Evolutionary conservation across 1,140 invertebrate genomes (phyloP).

Genomic region (Amyelois transitella): DNA sequence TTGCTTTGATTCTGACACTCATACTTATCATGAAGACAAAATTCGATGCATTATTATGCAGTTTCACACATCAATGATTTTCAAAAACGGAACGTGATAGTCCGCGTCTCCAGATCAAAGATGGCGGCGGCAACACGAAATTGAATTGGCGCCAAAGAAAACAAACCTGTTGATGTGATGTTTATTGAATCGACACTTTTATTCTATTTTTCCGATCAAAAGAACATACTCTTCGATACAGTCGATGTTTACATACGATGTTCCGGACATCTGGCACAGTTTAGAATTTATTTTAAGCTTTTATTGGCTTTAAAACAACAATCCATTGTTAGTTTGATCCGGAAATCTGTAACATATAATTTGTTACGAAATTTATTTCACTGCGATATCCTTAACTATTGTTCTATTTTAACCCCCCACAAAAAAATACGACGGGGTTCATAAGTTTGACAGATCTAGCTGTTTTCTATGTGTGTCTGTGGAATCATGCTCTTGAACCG

Average conservation of each 20-base stretch:
- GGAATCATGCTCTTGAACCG: too few species aligned
- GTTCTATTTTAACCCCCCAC: too few species aligned
- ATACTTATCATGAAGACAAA: too few species aligned
- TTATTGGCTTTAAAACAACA: conserved; percentile 1
- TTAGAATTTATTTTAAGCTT: background rate
- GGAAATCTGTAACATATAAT: background rate
- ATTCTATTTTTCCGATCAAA: conserved; percentile 2
- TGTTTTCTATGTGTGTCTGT: too few species aligned
- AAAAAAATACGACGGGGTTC: too few species aligned
- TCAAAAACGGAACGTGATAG: background rate
- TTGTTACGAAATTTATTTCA: background rate
- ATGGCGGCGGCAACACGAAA: background rate
- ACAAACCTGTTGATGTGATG: background rate
- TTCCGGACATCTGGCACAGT: background rate
- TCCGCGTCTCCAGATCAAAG: background rate
- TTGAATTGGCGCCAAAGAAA: conserved; percentile 1
- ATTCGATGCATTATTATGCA: background rate
- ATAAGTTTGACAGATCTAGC: too few species aligned
- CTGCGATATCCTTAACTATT: too few species aligned
- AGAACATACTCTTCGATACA: background rate
- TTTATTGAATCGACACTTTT: background rate
- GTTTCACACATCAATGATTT: background rate
- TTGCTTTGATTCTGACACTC: too few species aligned
- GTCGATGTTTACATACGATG: background rate
- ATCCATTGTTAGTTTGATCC: background rate